Evolutionary conservation across 2,888 invertebrate genomes (phyloP), one percentile per base, ranked within the genome.

Genomic region (Poecilobothrus nobilitatus): DNA sequence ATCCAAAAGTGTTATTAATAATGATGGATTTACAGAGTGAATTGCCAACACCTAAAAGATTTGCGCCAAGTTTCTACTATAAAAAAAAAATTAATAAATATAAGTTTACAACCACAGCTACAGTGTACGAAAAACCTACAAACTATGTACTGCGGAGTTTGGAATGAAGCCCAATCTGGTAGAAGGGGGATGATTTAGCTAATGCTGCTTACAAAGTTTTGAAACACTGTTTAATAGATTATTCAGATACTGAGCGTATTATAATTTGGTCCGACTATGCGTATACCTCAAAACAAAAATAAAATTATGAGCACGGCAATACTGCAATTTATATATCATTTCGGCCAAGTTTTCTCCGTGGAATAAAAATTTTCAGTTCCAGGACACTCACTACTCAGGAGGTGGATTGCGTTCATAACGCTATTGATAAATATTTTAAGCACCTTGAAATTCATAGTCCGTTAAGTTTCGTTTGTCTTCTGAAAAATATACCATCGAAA

Each of bases 361-460:
- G 63, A 63, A 22, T 22, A 63, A 63, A 21, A 63, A 9, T 4
- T 63, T 6, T n/a, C n/a, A n/a, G n/a, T n/a, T n/a, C n/a, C n/a
- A n/a, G n/a, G n/a, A n/a, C n/a, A n/a, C n/a, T n/a, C n/a, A n/a
- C n/a, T n/a, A n/a, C n/a, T n/a, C n/a, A n/a, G n/a, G n/a, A n/a
- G n/a, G n/a, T n/a, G n/a, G n/a, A n/a, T n/a, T n/a, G n/a, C n/a
- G n/a, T n/a, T n/a, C n/a, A n/a, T n/a, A n/a, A n/a, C n/a, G n/a
- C n/a, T n/a, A n/a, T n/a, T n/a, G n/a, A n/a, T n/a, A n/a, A n/a
- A n/a, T n/a, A n/a, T n/a, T n/a, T n/a, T n/a, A n/a, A n/a, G n/a
- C n/a, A n/a, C n/a, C n/a, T n/a, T n/a, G 63, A 63, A 63, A 20
- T 63, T 22, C 63, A 63, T 27, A 63, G 63, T 20, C n/a, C n/a